Evolutionary conservation across 2,113 vertebrate genomes (phyloP).

Genomic region (Nycticorax nycticorax): DNA sequence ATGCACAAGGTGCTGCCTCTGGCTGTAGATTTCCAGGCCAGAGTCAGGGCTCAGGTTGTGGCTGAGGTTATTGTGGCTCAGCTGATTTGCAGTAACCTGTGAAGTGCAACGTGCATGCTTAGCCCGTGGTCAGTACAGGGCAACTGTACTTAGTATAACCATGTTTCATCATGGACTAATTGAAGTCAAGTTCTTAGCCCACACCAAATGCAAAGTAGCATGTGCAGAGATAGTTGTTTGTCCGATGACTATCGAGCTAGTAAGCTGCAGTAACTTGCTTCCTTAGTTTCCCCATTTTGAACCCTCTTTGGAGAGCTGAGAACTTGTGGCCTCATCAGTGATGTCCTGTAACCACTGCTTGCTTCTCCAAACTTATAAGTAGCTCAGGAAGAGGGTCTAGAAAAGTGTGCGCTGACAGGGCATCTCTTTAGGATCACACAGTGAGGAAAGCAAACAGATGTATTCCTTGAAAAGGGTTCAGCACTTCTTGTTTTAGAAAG

Average conservation of each 20-base stretch:
- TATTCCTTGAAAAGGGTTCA: not conserved
- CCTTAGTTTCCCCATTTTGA: not conserved
- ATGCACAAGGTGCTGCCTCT: not conserved
- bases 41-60: not conserved
- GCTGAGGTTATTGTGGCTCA: not conserved
- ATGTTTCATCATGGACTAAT: rapidly evolving
- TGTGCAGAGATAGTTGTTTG: not conserved
- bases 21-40: not conserved
- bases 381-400: not conserved
- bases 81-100: not conserved
- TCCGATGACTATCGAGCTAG: not conserved
- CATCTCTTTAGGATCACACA: not conserved
- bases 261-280: not conserved
- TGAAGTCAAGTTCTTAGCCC: not conserved
- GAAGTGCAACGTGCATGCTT: not conserved
- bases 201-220: not conserved
- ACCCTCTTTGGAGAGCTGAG: not conserved
- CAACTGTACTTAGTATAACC: no score
- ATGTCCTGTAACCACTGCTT: not conserved
- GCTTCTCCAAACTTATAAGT: not conserved
- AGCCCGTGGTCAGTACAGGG: not conserved
- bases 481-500: not conserved
- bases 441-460: not conserved
- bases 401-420: not conserved
- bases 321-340: not conserved